phyloP scores from a whole-genome alignment of 2,888 invertebrate species.

The Graphium colonna region DNA sequence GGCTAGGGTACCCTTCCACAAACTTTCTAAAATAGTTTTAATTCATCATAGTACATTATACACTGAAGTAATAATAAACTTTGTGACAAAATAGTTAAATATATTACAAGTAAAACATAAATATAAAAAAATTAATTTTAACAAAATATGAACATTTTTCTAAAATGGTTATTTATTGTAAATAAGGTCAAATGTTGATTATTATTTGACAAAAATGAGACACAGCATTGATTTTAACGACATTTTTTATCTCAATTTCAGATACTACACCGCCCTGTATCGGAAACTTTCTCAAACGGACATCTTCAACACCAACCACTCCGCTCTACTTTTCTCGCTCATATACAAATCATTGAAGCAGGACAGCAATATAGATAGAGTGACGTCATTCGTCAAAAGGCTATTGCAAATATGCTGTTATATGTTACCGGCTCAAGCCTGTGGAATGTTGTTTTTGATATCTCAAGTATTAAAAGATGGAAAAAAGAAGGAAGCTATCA shows the following conservation, averaged over 20 bases:
- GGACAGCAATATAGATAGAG: slow-evolving; percentile 85
- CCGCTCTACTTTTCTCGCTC: slow-evolving; percentile 91
- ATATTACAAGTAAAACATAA: too few relatives aligned
- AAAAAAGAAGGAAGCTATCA: slow-evolving; percentile 54
- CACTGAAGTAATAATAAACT: too few relatives aligned
- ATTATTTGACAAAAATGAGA: too few relatives aligned
- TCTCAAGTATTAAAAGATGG: slow-evolving; percentile 80
- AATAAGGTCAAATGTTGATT: too few relatives aligned
- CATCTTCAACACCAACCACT: slow-evolving; percentile 82
- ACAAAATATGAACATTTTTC: too few relatives aligned
- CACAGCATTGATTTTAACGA: too few relatives aligned
- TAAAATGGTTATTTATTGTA: too few relatives aligned
- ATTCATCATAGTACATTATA: too few relatives aligned
- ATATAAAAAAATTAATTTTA: background rate
- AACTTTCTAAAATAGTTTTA: too few relatives aligned
- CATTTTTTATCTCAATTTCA: too few relatives aligned
- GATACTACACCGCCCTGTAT: slow-evolving; percentile 94
- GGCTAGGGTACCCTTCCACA: too few relatives aligned
- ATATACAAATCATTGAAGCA: slow-evolving; percentile 91
- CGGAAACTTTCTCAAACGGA: slow-evolving; percentile 90
- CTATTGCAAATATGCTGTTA: slow-evolving; percentile 81
- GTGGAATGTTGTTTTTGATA: slow-evolving; percentile 89
- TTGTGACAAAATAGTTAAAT: too few relatives aligned
- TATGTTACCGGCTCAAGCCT: slow-evolving; percentile 87
- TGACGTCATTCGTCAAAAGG: slow-evolving; percentile 90